Evolutionary conservation across 2,797 vertebrate genomes (phyloP).

Genomic region (Vipera ursinii): DNA sequence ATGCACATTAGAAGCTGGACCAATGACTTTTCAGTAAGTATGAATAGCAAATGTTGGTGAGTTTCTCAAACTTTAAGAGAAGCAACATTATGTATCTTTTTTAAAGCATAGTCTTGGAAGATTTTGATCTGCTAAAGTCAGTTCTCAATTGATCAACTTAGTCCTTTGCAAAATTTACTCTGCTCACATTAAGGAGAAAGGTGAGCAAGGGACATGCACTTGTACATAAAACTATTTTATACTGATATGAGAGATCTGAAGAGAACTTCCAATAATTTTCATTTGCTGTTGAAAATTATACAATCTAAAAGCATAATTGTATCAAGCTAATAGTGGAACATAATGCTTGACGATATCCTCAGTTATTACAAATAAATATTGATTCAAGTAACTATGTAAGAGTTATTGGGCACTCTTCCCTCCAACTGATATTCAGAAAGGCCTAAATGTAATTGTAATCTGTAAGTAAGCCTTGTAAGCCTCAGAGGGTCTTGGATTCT

Average conservation of each 20-base stretch:
- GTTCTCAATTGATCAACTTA: no score
- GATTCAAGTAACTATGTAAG: background rate
- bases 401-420: background rate
- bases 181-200: background rate
- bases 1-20: slow-evolving; percentile 94
- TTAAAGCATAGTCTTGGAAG: no score
- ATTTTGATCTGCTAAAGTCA: no score
- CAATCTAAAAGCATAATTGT: background rate
- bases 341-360: background rate
- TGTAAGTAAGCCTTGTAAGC: background rate
- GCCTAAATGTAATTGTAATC: background rate
- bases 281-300: no score
- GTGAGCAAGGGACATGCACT: no score
- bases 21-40: slow-evolving; percentile 96
- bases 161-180: background rate
- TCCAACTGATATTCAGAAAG: background rate
- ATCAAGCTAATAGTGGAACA: background rate
- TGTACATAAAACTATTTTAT: no score
- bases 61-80: background rate
- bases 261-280: no score
- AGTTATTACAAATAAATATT: background rate
- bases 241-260: no score
- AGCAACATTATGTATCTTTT: no score
- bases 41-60: background rate
- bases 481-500: background rate